Conservation (phyloP, 2,113 vertebrate species). For the Pelecanoides urinatrix region DNA sequence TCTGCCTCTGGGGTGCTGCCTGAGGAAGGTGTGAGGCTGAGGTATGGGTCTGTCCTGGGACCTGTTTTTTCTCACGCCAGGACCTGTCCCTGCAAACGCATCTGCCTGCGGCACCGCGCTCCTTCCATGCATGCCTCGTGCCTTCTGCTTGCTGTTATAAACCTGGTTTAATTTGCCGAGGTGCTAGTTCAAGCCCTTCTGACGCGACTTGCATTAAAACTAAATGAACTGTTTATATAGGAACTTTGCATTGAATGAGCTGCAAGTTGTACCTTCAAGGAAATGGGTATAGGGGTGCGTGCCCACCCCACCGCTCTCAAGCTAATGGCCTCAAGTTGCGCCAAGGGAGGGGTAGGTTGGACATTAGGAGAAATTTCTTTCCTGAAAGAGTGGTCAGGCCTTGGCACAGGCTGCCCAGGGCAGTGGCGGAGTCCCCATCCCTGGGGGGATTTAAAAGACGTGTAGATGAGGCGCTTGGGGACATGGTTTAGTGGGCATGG, state of each 20-base stretch:
- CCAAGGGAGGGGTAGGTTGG: too few relatives aligned
- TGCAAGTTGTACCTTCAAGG: fast-evolving
- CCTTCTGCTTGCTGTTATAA: neutral
- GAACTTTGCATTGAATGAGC: neutral
- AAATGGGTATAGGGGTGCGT: fast-evolving
- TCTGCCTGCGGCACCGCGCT: fast-evolving
- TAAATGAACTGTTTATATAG: fast-evolving
- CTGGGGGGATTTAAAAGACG: too few relatives aligned
- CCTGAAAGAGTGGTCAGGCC: too few relatives aligned
- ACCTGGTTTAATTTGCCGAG: neutral
- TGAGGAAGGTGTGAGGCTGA: neutral
- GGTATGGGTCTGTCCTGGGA: neutral
- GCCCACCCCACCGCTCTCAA: neutral
- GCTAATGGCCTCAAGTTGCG: too few relatives aligned
- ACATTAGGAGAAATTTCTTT: too few relatives aligned
- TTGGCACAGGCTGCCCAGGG: too few relatives aligned
- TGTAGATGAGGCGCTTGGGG: too few relatives aligned
- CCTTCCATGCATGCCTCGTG: neutral
- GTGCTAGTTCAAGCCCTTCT: neutral
- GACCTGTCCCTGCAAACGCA: neutral
- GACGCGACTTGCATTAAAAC: fast-evolving
- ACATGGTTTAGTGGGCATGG: too few relatives aligned
- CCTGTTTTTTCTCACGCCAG: neutral
- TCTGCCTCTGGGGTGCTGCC: neutral
- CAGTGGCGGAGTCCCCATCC: too few relatives aligned